phyloP scores from a whole-genome alignment of 2,113 vertebrate genomes.

The Propithecus coquereli region DNA sequence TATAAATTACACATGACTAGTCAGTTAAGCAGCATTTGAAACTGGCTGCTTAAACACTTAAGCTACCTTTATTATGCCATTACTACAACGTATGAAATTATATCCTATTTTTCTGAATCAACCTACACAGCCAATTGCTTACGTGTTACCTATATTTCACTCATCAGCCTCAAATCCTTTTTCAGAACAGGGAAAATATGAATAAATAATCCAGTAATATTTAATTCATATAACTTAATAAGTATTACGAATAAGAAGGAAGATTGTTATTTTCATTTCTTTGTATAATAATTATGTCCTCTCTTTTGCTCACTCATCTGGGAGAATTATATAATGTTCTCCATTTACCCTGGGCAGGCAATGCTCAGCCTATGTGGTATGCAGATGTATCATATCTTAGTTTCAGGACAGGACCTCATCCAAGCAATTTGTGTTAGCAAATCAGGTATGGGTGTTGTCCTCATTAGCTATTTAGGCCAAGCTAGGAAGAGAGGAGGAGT shows the following conservation, averaged over 20 bases:
- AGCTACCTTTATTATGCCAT: background rate
- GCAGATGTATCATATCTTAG: background rate
- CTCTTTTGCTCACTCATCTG: background rate
- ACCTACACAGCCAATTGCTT: background rate
- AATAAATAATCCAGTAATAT: background rate
- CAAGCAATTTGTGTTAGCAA: conserved; percentile 3
- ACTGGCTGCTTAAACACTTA: background rate
- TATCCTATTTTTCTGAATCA: background rate
- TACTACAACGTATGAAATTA: background rate
- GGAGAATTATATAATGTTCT: conserved; percentile 20
- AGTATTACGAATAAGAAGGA: conserved; percentile 11
- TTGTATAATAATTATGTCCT: conserved; percentile 20
- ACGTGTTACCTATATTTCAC: background rate
- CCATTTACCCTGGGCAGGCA: background rate
- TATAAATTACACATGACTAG: background rate
- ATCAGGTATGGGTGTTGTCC: conserved; percentile 18
- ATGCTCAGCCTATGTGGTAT: conserved; percentile 25
- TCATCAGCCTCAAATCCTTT: background rate
- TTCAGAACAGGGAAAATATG: background rate
- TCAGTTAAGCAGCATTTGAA: background rate
- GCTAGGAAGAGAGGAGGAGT: background rate
- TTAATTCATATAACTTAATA: conserved; percentile 11
- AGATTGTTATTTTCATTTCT: conserved; percentile 41
- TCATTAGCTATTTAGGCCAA: conserved; percentile 52
- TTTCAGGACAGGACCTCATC: background rate